phyloP scores from a whole-genome alignment of 2,797 vertebrate genomes.

The Tangara arthus region DNA sequence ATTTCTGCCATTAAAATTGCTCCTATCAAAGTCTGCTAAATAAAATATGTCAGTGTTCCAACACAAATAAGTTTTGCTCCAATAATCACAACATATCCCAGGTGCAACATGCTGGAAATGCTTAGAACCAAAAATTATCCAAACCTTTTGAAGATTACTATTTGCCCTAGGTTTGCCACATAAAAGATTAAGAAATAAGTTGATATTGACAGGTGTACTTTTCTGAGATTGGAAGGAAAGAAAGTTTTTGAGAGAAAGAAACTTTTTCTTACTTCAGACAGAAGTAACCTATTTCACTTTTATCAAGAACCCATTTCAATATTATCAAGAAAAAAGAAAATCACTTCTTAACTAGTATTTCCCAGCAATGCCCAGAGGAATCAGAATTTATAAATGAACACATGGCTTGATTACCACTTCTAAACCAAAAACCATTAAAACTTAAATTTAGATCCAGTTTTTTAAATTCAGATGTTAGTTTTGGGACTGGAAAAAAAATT shows the following conservation, averaged over 20 bases:
- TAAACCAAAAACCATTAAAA: background rate
- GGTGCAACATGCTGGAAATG: background rate
- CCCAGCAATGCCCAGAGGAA: background rate
- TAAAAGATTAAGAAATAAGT: background rate
- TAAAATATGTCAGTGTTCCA: background rate
- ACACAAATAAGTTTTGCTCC: background rate
- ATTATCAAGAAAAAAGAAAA: background rate
- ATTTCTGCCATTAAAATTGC: constrained; percentile 28
- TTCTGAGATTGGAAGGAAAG: background rate
- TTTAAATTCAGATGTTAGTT: background rate
- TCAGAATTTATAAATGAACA: background rate
- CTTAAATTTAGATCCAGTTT: background rate
- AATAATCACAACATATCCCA: background rate
- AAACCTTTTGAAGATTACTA: background rate
- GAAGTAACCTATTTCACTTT: background rate
- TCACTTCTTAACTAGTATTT: background rate
- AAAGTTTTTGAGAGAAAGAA: background rate
- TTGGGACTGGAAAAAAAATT: background rate
- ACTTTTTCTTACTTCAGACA: background rate
- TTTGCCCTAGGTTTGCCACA: background rate
- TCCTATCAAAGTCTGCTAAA: background rate
- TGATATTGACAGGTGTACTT: background rate
- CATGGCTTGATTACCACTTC: background rate
- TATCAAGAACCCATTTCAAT: background rate
- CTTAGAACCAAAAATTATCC: background rate